Evolutionary conservation across 2,113 vertebrate genomes (phyloP), one percentile per base, ranked within the genome.

Genomic region (Melanerpes formicivorus): DNA sequence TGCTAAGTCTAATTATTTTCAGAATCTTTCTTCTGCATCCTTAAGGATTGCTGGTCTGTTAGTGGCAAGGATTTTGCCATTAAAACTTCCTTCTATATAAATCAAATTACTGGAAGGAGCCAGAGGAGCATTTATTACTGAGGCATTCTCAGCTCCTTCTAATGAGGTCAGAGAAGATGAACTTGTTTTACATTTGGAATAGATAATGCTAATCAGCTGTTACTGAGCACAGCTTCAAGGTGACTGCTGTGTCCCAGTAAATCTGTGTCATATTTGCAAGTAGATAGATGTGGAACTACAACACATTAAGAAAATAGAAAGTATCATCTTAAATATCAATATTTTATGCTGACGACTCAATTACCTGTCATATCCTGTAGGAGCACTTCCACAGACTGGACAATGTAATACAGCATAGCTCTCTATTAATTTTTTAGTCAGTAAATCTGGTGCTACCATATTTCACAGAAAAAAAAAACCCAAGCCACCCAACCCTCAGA

Each of bases 131-230:
- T 73, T 88, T 70, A 92, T 87, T 70, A 84, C 55, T 63, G 30
- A 87, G 30, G n/a, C 26, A 12, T 55, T 92, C 66, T 90, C 66
- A 66, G 67, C 60, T 92, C 40, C 37, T 46, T 82, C 67, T 92
- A 93, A 93, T 70, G 81, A 96, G 95, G 87, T 69, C 88, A 89
- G 75, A 87, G 90, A 87, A 86, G 67, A 71, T 93, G 92, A 92
- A 90, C 73, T 80, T 84, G 55, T 73, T 94, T 94, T 91, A 73
- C 78, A 77, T 95, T 90, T 86, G 70, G 78, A 92, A 88, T 21
- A 90, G 88, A 94, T 93, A 90, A 76, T 34, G 30, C 84, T 90
- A 87, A 92, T 90, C 92, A 90, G 86, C 84, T 90, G 77, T 52
- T 81, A 60, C 84, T 54, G 87, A 92, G 67, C 64, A 90, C 46